These are phyloP conservation scores for Ctenicera cuprea DNA, from an alignment of 2,888 invertebrate species.

Conservation along the genomic window DNA sequence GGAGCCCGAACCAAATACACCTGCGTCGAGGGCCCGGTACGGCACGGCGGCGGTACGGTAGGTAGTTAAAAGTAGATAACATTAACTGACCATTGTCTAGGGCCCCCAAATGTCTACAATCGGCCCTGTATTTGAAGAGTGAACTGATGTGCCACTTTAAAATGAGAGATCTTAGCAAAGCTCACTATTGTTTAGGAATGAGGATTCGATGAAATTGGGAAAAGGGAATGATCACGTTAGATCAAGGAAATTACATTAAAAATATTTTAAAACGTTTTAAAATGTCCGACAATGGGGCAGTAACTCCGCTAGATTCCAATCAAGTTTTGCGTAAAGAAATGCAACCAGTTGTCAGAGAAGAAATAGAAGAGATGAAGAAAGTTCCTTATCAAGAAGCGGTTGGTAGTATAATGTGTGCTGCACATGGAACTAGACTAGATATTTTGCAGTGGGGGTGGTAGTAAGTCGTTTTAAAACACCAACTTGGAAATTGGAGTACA, in stretches of 20 bases:
- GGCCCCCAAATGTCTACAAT: too few species aligned
- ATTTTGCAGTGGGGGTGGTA: slow-evolving; percentile 21
- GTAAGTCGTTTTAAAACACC: slow-evolving; percentile 8
- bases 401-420: slow-evolving; percentile 19
- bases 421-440: slow-evolving; percentile 28
- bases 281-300: not conserved
- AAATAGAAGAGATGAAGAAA: not conserved
- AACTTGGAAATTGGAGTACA: not conserved
- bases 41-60: too few species aligned
- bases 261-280: not conserved
- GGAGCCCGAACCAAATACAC: too few species aligned
- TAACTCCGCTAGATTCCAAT: not conserved
- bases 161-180: slow-evolving; percentile 41
- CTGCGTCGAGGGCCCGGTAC: too few species aligned
- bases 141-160: slow-evolving; percentile 32
- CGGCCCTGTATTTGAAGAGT: too few species aligned
- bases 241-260: not conserved
- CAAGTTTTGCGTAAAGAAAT: not conserved
- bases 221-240: not conserved
- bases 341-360: not conserved
- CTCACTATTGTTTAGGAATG: slow-evolving; percentile 34
- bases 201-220: not conserved
- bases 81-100: too few species aligned
- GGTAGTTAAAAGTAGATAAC: too few species aligned
- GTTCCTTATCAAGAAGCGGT: slow-evolving; percentile 28